Conservation (phyloP, 2,888 invertebrate species). For the Muschampia plurimacula region DNA sequence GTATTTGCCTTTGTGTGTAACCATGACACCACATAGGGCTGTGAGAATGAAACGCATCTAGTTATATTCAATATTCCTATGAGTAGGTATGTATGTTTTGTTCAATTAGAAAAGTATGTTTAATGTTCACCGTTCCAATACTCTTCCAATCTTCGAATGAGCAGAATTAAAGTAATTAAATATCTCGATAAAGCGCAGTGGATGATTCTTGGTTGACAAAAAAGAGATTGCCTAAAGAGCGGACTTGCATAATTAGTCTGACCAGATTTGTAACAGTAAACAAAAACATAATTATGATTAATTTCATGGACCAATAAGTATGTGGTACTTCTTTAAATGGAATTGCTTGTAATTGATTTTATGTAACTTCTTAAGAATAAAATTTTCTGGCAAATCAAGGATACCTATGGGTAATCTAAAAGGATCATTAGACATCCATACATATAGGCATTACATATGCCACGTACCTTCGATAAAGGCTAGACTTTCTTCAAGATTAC, state of each 20-base stretch:
- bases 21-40: too few relatives aligned
- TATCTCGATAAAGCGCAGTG: constrained; percentile 30
- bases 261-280: constrained; percentile 43
- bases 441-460: too few relatives aligned
- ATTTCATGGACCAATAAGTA: constrained; percentile 41
- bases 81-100: too few relatives aligned
- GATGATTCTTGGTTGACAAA: constrained; percentile 29
- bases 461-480: too few relatives aligned
- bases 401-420: background rate
- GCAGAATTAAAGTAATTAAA: constrained; percentile 34
- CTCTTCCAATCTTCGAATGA: too few relatives aligned
- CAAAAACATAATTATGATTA: constrained; percentile 46
- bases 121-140: too few relatives aligned
- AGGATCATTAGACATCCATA: too few relatives aligned
- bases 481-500: too few relatives aligned
- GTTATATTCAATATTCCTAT: too few relatives aligned
- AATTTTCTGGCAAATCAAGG: constrained; percentile 12
- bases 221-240: constrained; percentile 35
- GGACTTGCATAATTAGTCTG: constrained; percentile 41
- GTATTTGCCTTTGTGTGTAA: too few relatives aligned
- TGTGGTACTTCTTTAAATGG: constrained; percentile 33
- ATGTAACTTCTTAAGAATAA: constrained; percentile 19
- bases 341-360: constrained; percentile 19
- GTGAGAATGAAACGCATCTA: too few relatives aligned
- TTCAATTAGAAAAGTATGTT: background rate